Evolutionary conservation across 92 coral and sea anemone genomes (phyloP), one percentile per base, ranked within the genome.

Genomic region (Phenganax marumi): DNA sequence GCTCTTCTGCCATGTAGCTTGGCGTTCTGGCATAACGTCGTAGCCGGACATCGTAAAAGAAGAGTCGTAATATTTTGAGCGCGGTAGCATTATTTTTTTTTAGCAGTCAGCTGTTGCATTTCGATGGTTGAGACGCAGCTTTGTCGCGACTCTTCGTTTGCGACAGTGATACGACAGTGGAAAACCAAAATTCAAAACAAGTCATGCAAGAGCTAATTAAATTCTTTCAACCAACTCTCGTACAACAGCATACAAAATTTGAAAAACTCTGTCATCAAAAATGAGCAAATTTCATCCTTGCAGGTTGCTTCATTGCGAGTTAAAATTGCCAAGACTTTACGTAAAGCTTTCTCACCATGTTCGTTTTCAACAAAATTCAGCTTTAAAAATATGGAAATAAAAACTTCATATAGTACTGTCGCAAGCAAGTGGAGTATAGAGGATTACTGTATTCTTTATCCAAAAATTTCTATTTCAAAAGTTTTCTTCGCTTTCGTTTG

Each of bases 331-430:
- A 91, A 86, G 43, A 86, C 66, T 12, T 90, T 90, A 46, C 92
- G 93, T 5, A 93, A 86, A 8, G 89, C 91, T 49, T 93, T 93
- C 50, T 92, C 97, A 69, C 83, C 86, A 48, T 91, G 76, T 61
- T 93, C 92, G 55, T 81, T 84, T 19, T 93, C 90, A 48, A 90
- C 75, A 3, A 97, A 89, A 50, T 85, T 80, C 86, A 93, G 77
- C 97, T 93, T 64, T 54, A 8, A 33, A 66, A 54, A 64, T 24
- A 80, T 25, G 21, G 75, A 9, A 48, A 47, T 14, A 19, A 19
- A 14, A 51, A 8, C 14, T 53, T 8, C 13, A 50, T n/a, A n/a
- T 18, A 62, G 10, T 18, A 8, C 22, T 62, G 13, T 62, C 10
- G 33, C 25, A 33, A 33, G 43, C 2, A 33, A 19, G 1, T 62